These are phyloP conservation scores for Arenaria interpres DNA, from an alignment of 2,113 vertebrate species.

Conservation along the genomic window DNA sequence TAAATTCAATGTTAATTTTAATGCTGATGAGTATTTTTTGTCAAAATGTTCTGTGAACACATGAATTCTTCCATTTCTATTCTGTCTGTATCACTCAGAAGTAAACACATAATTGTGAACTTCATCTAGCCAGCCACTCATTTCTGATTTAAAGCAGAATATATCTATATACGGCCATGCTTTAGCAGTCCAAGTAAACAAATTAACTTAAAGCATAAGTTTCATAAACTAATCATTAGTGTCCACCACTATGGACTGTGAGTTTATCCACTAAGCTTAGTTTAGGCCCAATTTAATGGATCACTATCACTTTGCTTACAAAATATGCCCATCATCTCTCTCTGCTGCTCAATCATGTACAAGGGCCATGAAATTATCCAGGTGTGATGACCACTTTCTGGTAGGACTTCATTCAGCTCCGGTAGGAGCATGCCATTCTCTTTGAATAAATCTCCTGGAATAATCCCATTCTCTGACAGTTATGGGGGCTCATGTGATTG, in stretches of 20 bases:
- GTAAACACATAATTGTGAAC: not conserved
- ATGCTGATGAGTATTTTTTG: not conserved
- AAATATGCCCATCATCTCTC: not conserved
- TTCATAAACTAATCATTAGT: not conserved
- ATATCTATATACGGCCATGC: not conserved
- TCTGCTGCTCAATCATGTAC: not conserved
- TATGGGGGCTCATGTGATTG: not conserved
- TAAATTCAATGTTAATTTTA: not conserved
- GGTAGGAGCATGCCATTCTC: not conserved
- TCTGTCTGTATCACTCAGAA: not conserved
- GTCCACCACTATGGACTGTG: not conserved
- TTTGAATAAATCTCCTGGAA: not conserved
- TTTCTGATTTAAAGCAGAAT: not conserved
- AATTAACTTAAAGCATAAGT: slow-evolving; percentile 18
- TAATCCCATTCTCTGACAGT: not conserved
- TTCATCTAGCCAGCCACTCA: not conserved
- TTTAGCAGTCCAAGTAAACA: not conserved
- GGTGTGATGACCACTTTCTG: not conserved
- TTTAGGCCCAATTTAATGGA: not conserved
- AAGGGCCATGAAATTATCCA: not conserved
- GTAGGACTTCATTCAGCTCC: not conserved
- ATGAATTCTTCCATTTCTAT: not conserved
- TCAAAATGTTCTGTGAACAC: not conserved
- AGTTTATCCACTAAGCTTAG: not conserved
- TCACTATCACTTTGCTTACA: not conserved